Evolutionary conservation across 2,888 invertebrate species (phyloP).

Genomic region (Colletes collaris): DNA sequence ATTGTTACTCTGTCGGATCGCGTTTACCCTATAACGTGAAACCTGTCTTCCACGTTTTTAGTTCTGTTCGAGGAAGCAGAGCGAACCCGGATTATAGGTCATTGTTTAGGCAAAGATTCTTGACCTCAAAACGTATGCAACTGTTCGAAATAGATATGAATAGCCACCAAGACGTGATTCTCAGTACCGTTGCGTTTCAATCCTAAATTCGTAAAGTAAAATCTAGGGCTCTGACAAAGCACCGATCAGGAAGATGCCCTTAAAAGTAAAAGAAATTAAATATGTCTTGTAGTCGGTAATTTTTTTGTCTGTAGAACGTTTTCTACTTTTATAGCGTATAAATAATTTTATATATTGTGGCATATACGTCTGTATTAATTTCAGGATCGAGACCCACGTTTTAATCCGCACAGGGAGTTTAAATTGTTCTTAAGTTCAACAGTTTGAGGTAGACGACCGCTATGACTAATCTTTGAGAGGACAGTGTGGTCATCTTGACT

Average conservation of each 20-base stretch:
- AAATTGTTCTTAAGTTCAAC: too few relatives aligned
- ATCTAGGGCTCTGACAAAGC: neutral
- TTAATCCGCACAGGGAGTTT: too few relatives aligned
- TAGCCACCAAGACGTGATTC: neutral
- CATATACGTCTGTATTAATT: too few relatives aligned
- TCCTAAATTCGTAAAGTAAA: neutral
- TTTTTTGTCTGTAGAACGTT: too few relatives aligned
- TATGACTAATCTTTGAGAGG: conserved; percentile 7
- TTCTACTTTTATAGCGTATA: too few relatives aligned
- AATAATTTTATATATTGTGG: too few relatives aligned
- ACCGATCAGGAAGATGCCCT: too few relatives aligned
- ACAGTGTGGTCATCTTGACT: conserved; percentile 11
- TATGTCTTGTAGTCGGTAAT: too few relatives aligned
- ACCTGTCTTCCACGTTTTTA: conserved; percentile 33
- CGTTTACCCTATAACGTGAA: conserved; percentile 28
- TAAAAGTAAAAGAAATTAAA: too few relatives aligned
- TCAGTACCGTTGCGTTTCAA: neutral
- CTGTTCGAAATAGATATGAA: conserved; percentile 6
- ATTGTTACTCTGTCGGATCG: conserved; percentile 40
- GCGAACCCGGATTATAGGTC: conserved; percentile 28
- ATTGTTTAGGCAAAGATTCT: conserved; percentile 44
- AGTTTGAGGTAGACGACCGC: neutral
- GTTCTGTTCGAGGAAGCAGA: conserved; percentile 12
- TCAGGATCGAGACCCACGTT: too few relatives aligned
- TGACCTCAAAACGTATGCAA: conserved; percentile 20